Conservation (phyloP, 2,888 invertebrate species). For the Antheraea assamensis region DNA sequence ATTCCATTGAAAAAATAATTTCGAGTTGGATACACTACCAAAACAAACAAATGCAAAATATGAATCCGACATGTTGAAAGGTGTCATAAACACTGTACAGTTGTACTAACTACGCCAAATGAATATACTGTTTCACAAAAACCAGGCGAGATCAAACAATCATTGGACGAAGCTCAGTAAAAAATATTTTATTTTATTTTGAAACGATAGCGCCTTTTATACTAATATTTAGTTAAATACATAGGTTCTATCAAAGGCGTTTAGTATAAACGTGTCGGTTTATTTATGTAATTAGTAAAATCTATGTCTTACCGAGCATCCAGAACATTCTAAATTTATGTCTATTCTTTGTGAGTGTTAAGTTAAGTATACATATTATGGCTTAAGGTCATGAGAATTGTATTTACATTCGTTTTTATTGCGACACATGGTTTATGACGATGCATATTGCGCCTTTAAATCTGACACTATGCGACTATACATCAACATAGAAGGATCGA, state of each 20-base stretch:
- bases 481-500: background rate
- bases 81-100: constrained; percentile 17
- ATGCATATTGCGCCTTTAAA: background rate
- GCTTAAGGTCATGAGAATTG: background rate
- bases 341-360: background rate
- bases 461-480: background rate
- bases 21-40: background rate
- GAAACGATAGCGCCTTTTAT: too few species aligned
- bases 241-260: too few species aligned
- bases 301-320: too few species aligned
- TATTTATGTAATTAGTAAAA: too few species aligned
- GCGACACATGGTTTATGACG: background rate
- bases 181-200: background rate
- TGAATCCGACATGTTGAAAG: constrained; percentile 19
- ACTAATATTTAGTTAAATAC: too few species aligned
- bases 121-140: constrained; percentile 46
- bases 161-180: constrained; percentile 12
- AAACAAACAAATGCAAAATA: background rate
- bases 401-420: background rate
- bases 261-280: too few species aligned
- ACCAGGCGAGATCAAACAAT: constrained; percentile 41
- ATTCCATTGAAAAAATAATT: constrained; percentile 29
- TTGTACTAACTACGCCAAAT: constrained; percentile 42
- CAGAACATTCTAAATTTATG: background rate
- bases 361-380: background rate